Evolutionary conservation across 1,140 invertebrate genomes (phyloP).

Genomic region (Neodiprion lecontei): DNA sequence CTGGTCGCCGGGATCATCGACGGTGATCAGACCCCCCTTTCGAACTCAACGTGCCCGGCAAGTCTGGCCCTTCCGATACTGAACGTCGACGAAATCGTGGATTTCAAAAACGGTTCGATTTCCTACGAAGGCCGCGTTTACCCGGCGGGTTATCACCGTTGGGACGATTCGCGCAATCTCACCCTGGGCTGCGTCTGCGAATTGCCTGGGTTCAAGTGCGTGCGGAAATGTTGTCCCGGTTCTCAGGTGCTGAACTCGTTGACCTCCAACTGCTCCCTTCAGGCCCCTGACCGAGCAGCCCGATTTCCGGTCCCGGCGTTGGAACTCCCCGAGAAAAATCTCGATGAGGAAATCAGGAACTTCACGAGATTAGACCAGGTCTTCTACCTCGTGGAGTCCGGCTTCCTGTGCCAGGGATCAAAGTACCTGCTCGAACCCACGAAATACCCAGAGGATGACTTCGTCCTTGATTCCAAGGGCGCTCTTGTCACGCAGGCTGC

Average conservation of each 20-base stretch:
- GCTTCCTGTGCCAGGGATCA: constrained; percentile 23
- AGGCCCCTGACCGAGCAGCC: constrained; percentile 18
- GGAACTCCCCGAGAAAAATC: constrained; percentile 10
- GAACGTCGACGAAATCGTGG: background rate
- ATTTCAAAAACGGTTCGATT: constrained; percentile 31
- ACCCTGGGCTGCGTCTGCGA: constrained; percentile 43
- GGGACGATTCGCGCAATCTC: constrained; percentile 24
- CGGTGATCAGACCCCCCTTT: constrained; percentile 9
- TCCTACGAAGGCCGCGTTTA: constrained; percentile 31
- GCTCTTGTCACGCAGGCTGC: constrained; percentile 16
- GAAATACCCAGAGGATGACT: constrained; percentile 34
- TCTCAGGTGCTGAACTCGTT: constrained; percentile 44
- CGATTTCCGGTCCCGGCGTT: constrained; percentile 13
- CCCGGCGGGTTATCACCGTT: constrained; percentile 29
- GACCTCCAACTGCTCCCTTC: constrained; percentile 21
- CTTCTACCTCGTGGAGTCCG: constrained; percentile 37
- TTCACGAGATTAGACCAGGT: constrained; percentile 24
- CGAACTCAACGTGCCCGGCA: constrained; percentile 5
- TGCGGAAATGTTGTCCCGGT: constrained; percentile 56
- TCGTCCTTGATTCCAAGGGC: constrained; percentile 42
- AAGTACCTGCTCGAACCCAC: constrained; percentile 34
- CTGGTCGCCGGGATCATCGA: background rate
- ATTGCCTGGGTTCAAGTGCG: constrained; percentile 32
- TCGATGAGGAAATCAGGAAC: constrained; percentile 29
- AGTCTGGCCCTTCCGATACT: background rate